These are phyloP conservation scores for Cheilosia urbana DNA, from an alignment of 2,888 invertebrate species.

Conservation along the genomic window DNA sequence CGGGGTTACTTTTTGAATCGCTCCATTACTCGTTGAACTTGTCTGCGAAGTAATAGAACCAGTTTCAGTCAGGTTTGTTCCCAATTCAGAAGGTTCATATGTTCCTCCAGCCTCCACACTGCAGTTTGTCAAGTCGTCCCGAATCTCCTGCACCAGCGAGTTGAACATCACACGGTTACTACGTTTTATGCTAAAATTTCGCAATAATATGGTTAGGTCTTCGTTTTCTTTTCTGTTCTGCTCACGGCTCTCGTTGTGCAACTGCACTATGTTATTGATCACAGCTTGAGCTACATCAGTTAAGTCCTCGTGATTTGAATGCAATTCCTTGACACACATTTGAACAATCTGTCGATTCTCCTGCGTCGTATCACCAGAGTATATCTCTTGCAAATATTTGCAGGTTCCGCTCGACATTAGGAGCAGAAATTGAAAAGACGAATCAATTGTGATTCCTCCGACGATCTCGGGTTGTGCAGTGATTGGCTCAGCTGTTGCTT, in stretches of 20 bases:
- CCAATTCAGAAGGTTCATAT: conserved; percentile 43
- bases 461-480: conserved; percentile 93
- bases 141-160: conserved; percentile 86
- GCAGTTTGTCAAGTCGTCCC: conserved; percentile 78
- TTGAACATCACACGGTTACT: conserved; percentile 85
- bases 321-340: conserved; percentile 90
- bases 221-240: conserved; percentile 84
- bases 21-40: conserved; percentile 83
- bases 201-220: conserved; percentile 92
- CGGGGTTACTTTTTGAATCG: conserved; percentile 89
- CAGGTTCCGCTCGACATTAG: conserved; percentile 94
- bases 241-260: conserved; percentile 90
- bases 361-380: conserved; percentile 88
- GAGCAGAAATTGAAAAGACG: conserved; percentile 89
- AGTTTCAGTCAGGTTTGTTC: conserved; percentile 62
- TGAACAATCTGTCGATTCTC: conserved; percentile 92
- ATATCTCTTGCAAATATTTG: conserved; percentile 92
- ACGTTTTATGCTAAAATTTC: conserved; percentile 90
- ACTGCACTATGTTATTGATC: conserved; percentile 92
- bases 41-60: conserved; percentile 50
- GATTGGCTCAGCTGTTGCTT: conserved; percentile 90
- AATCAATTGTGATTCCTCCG: conserved; percentile 91
- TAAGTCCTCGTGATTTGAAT: conserved; percentile 88
- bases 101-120: conserved; percentile 34
- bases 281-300: conserved; percentile 94